A percentile compares a stretch with the other conserved stretches of the same genome.
phyloP scores from a whole-genome alignment of 1,140 invertebrate genomes.

The Glossosoma conforme region DNA sequence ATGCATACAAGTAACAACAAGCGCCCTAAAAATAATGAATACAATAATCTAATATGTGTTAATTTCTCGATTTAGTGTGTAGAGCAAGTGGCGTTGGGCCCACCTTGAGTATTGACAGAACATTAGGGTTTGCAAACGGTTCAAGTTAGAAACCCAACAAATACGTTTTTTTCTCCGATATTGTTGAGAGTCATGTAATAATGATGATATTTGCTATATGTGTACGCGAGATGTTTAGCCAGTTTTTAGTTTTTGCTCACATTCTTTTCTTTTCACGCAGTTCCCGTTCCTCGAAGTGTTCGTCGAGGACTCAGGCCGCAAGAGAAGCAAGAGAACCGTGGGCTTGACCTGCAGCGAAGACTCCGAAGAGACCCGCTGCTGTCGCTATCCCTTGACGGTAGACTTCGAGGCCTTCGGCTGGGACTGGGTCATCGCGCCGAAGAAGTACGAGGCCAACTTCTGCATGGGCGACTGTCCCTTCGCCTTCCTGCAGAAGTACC shows the following conservation, averaged over 20 bases:
- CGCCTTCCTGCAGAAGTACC: constrained; percentile 82
- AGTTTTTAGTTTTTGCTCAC: constrained; percentile 6
- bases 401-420: constrained; percentile 96
- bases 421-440: constrained; percentile 98
- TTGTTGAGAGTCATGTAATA: neutral
- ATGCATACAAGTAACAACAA: no score
- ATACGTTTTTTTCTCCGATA: constrained; percentile 4
- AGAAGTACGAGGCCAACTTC: constrained; percentile 93
- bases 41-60: no score
- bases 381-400: constrained; percentile 86
- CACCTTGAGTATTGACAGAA: no score
- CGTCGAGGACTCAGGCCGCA: constrained; percentile 56
- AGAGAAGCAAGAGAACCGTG: constrained; percentile 67
- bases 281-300: constrained; percentile 78
- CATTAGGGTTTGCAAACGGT: no score
- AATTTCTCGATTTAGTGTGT: no score
- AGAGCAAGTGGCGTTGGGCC: no score
- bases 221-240: neutral
- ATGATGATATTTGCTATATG: neutral
- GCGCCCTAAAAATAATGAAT: no score
- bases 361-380: constrained; percentile 75
- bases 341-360: constrained; percentile 73
- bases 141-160: neutral
- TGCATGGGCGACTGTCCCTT: constrained; percentile 93
- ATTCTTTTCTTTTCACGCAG: constrained; percentile 54